Conservation (phyloP, 2,797 vertebrate species). For the Paguma larvata region DNA sequence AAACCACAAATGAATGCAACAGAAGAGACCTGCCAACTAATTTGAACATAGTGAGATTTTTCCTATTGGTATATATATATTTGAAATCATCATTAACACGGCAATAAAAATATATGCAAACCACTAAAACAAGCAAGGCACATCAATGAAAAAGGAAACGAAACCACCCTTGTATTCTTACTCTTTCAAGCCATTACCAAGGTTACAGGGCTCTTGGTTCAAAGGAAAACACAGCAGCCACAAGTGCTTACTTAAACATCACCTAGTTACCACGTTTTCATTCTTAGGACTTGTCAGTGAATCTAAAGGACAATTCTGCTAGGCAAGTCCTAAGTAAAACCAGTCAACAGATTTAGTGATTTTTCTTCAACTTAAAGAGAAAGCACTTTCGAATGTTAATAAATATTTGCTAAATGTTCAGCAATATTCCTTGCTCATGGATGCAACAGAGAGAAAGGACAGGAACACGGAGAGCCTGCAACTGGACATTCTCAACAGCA, state of each 20-base stretch:
- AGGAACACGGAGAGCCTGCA: background rate
- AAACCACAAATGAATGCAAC: constrained; percentile 57
- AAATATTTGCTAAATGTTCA: background rate
- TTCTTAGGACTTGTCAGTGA: background rate
- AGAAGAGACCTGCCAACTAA: constrained; percentile 52
- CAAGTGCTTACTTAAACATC: background rate
- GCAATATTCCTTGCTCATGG: background rate
- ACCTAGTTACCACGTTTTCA: background rate
- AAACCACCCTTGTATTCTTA: constrained; percentile 23
- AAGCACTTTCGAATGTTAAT: background rate
- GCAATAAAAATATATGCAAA: constrained; percentile 62
- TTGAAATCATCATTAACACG: constrained; percentile 43
- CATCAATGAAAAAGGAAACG: constrained; percentile 50
- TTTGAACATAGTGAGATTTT: constrained; percentile 56
- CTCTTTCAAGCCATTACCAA: constrained; percentile 58
- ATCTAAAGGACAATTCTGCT: background rate
- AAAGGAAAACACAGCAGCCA: constrained; percentile 16
- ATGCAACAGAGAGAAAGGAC: background rate
- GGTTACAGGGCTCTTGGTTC: constrained; percentile 33
- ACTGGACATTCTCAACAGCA: background rate
- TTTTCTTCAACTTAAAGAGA: constrained; percentile 25
- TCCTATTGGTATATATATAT: constrained; percentile 36
- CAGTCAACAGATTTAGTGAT: background rate
- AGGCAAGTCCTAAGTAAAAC: background rate
- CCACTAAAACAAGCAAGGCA: background rate